phyloP scores from a whole-genome alignment of 2,113 vertebrate species.

The Spheniscus mendiculus region DNA sequence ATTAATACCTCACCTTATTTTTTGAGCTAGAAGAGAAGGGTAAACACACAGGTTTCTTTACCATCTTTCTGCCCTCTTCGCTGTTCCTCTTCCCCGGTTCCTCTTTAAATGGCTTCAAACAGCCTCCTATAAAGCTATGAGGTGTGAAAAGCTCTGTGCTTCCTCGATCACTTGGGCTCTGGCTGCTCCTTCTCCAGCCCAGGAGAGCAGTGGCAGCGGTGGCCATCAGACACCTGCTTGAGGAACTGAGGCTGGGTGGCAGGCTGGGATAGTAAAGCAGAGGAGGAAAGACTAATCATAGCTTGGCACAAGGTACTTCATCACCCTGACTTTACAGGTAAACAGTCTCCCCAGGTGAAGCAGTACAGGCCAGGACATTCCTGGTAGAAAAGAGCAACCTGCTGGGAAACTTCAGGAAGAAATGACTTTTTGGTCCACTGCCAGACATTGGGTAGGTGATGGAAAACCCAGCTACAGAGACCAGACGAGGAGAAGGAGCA shows the following conservation, averaged over 20 bases:
- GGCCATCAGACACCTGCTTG: not conserved
- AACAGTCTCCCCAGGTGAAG: not conserved
- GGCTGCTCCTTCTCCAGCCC: not conserved
- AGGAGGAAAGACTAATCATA: not conserved
- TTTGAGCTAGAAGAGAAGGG: not conserved
- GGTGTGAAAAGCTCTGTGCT: not conserved
- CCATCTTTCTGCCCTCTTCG: not conserved
- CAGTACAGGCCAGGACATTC: rapidly evolving
- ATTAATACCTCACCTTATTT: not conserved
- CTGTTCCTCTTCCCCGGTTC: not conserved
- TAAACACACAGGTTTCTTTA: not conserved
- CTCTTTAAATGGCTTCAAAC: not conserved
- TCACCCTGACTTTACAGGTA: not conserved
- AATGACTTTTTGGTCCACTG: not conserved
- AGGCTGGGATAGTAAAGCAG: not conserved
- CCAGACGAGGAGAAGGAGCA: not conserved
- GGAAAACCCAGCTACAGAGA: not conserved
- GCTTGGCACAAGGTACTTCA: not conserved
- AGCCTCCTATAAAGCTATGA: not conserved
- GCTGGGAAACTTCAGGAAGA: not conserved
- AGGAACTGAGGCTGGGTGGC: not conserved
- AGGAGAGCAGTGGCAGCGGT: rapidly evolving
- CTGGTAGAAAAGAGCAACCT: not conserved
- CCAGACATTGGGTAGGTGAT: not conserved
- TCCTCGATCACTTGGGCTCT: not conserved